Conservation (phyloP, 2,113 vertebrate genomes). For the Turdus rufiventris region DNA sequence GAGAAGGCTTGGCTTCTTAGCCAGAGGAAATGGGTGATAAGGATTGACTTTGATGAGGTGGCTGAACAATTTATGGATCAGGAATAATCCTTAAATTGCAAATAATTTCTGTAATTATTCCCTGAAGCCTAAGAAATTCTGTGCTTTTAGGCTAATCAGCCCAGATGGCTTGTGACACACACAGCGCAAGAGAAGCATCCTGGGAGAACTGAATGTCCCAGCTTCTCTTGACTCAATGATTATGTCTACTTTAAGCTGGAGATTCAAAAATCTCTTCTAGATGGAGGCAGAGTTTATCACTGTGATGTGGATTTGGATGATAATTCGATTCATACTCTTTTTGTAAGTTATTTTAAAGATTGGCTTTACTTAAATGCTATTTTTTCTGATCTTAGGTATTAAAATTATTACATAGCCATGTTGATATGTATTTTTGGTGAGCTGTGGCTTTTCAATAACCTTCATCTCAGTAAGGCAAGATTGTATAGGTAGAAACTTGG, state of each 20-base stretch:
- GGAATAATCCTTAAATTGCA: not conserved
- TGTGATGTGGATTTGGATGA: not conserved
- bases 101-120: not conserved
- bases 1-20: not conserved
- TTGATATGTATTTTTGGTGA: not conserved
- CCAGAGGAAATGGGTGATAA: not conserved
- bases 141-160: not conserved
- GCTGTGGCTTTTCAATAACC: not conserved
- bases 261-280: not conserved
- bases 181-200: not conserved
- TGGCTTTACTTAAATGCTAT: not conserved
- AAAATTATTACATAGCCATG: not conserved
- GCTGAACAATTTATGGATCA: not conserved
- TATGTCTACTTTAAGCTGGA: not conserved
- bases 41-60: not conserved
- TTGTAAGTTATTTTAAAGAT: not conserved
- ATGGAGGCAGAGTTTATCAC: not conserved
- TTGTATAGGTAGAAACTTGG: not conserved
- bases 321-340: not conserved
- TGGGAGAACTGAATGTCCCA: not conserved
- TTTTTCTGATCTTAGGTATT: not conserved
- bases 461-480: not conserved
- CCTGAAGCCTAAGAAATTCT: not conserved
- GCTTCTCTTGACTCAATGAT: not conserved
- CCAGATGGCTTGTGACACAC: conserved; percentile 13